phyloP scores from a whole-genome alignment of 2,888 invertebrate species.

The Lingula anatina region DNA sequence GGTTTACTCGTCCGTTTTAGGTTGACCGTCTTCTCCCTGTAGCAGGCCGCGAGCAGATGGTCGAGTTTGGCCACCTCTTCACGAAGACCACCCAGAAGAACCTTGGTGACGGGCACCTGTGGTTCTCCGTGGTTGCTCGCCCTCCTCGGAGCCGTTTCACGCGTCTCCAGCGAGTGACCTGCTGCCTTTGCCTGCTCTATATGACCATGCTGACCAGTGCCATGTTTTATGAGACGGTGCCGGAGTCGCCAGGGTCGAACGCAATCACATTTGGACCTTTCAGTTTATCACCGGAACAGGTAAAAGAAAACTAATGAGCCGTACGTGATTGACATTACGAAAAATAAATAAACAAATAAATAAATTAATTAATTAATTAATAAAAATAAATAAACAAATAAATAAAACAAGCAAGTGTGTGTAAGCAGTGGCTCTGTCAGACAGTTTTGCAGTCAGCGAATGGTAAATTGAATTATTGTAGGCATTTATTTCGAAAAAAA shows the following conservation, averaged over 20 bases:
- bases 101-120: conserved; percentile 56
- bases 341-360: no score
- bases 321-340: no score
- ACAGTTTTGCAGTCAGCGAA: no score
- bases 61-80: conserved; percentile 54
- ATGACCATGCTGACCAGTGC: conserved; percentile 57
- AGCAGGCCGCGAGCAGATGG: conserved; percentile 53
- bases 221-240: conserved; percentile 54
- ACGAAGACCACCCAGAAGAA: conserved; percentile 48
- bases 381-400: no score
- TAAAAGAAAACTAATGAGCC: no score
- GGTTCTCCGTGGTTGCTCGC: conserved; percentile 57
- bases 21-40: conserved; percentile 56
- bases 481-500: no score
- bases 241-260: conserved; percentile 20
- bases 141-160: conserved; percentile 55
- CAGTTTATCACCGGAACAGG: conserved; percentile 53
- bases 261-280: conserved; percentile 54
- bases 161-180: conserved; percentile 53
- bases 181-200: conserved; percentile 55
- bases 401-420: no score
- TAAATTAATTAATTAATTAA: no score
- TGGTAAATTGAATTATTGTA: no score
- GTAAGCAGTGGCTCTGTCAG: no score
- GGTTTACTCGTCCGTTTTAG: no score